Evolutionary conservation across 2,888 invertebrate genomes (phyloP).

Genomic region (Ornithoptera priamus): DNA sequence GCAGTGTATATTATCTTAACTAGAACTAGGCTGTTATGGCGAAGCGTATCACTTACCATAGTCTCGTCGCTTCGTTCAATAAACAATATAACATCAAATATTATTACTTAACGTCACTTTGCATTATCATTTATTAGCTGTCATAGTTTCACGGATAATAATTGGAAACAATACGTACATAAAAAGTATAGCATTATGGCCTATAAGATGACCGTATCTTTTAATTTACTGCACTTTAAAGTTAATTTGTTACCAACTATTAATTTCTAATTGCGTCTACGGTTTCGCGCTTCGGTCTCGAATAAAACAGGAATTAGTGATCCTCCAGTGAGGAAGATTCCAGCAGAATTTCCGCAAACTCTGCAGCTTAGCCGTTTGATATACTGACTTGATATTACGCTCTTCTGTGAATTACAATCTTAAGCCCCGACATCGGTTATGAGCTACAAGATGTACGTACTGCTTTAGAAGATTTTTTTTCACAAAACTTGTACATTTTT

Average conservation of each 20-base stretch:
- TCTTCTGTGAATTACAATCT: slow-evolving; percentile 20
- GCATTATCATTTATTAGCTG: too few species aligned
- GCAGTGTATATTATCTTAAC: too few species aligned
- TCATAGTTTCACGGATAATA: not conserved
- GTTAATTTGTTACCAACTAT: slow-evolving; percentile 26
- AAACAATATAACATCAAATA: too few species aligned
- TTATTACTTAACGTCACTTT: too few species aligned
- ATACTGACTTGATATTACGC: slow-evolving; percentile 27
- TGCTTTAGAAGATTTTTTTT: not conserved
- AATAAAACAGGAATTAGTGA: slow-evolving; percentile 26
- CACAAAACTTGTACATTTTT: not conserved
- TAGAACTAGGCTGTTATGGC: too few species aligned
- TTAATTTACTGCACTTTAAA: slow-evolving; percentile 23
- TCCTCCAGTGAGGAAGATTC: slow-evolving; percentile 10
- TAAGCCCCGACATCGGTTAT: slow-evolving; percentile 4
- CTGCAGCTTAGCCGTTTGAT: slow-evolving; percentile 19
- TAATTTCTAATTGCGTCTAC: slow-evolving; percentile 23
- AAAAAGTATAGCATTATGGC: not conserved
- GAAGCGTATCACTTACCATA: too few species aligned
- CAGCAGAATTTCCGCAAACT: slow-evolving; percentile 12
- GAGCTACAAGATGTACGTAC: slow-evolving; percentile 4
- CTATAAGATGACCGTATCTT: slow-evolving; percentile 19
- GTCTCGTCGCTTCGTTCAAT: too few species aligned
- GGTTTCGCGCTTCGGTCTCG: slow-evolving; percentile 21
- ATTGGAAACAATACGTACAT: too few species aligned